Evolutionary conservation across 2,888 invertebrate genomes (phyloP).

Genomic region (Pterostichus madidus): DNA sequence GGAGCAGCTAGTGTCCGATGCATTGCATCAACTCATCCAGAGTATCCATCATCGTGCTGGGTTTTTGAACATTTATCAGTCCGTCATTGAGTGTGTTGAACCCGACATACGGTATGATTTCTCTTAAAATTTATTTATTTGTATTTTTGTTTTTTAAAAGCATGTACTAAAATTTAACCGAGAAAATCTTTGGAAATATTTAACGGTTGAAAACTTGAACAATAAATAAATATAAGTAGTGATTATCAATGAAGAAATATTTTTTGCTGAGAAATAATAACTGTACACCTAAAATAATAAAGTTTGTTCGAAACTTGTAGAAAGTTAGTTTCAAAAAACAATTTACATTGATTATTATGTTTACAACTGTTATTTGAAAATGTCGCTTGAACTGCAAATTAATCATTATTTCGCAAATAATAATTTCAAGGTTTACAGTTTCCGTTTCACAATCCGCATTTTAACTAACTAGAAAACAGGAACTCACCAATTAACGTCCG

Average conservation of each 20-base stretch:
- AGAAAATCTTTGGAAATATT: too few species aligned
- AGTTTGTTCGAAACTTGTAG: too few species aligned
- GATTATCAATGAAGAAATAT: too few species aligned
- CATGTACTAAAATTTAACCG: too few species aligned
- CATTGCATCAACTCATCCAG: constrained; percentile 86
- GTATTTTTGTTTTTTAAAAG: not conserved
- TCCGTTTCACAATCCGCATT: not conserved
- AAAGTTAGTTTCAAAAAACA: too few species aligned
- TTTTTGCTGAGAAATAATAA: too few species aligned
- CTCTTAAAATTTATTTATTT: not conserved
- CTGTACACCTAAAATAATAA: too few species aligned
- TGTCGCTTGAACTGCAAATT: too few species aligned
- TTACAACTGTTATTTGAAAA: too few species aligned
- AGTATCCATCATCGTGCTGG: constrained; percentile 89
- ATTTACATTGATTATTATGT: too few species aligned
- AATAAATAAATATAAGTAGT: too few species aligned
- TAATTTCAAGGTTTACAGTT: constrained; percentile 4
- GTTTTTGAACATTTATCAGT: constrained; percentile 85
- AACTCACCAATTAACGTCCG: constrained; percentile 68
- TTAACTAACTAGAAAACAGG: constrained; percentile 1
- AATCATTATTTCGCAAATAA: not conserved
- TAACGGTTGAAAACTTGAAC: too few species aligned
- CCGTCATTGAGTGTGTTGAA: constrained; percentile 88
- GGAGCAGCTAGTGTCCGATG: constrained; percentile 84
- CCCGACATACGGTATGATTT: constrained; percentile 87